phyloP scores from a whole-genome alignment of 2,113 vertebrate species.

The Myrmecobius fasciatus region DNA sequence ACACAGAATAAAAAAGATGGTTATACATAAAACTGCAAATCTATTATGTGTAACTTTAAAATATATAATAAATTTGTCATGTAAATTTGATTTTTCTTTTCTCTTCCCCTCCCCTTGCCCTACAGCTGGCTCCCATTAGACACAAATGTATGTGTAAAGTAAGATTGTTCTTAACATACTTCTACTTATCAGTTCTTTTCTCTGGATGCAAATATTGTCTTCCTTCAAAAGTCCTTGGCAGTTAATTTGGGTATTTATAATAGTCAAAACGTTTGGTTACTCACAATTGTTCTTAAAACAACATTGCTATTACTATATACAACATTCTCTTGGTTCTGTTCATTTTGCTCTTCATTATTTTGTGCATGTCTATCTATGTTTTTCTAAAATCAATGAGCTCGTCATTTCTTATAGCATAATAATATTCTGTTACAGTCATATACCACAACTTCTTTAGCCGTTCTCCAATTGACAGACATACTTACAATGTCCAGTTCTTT shows the following conservation, averaged over 20 bases:
- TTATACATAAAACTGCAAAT: neutral
- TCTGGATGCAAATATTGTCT: neutral
- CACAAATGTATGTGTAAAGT: neutral
- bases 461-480: neutral
- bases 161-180: neutral
- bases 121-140: neutral
- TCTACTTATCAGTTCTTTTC: neutral
- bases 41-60: neutral
- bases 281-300: neutral
- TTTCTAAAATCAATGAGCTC: neutral
- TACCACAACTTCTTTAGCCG: neutral
- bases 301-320: neutral
- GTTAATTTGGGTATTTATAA: neutral
- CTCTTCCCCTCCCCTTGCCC: too few relatives aligned
- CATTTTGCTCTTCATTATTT: neutral
- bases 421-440: neutral
- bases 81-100: neutral
- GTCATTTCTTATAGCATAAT: neutral
- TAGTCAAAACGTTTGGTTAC: neutral
- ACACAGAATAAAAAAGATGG: neutral
- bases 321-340: neutral
- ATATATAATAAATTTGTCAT: neutral
- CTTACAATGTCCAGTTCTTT: neutral
- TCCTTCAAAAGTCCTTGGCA: neutral
- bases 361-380: neutral